phyloP scores from a whole-genome alignment of 2,888 invertebrate genomes.

The Drosophila paracracens region DNA sequence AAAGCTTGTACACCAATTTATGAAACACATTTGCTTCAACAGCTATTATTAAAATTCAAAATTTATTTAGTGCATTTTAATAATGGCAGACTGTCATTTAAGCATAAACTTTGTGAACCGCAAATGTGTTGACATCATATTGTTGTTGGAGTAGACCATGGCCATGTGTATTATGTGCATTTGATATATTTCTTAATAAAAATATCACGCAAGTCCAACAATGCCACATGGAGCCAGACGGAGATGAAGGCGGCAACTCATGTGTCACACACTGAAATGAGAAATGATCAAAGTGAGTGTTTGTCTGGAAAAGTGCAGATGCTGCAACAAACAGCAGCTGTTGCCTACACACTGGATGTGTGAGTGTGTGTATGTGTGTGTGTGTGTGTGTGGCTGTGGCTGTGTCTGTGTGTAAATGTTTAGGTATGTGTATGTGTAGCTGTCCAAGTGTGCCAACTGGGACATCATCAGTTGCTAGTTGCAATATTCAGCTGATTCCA shows the following conservation, averaged over 20 bases:
- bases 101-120: constrained; percentile 28
- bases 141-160: constrained; percentile 15
- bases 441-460: constrained; percentile 49
- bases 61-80: constrained; percentile 24
- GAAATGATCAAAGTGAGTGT: constrained; percentile 81
- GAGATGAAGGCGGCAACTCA: constrained; percentile 39
- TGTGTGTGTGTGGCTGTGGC: not conserved
- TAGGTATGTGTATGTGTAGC: constrained; percentile 15
- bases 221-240: constrained; percentile 37
- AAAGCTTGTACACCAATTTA: not conserved
- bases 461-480: constrained; percentile 73
- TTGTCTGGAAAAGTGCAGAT: constrained; percentile 70
- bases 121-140: constrained; percentile 33
- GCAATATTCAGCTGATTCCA: constrained; percentile 71
- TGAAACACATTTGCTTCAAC: not conserved
- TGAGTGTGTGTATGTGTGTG: constrained; percentile 14
- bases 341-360: constrained; percentile 16
- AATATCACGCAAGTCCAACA: constrained; percentile 68
- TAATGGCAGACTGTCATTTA: constrained; percentile 40
- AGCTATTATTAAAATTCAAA: not conserved
- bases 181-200: constrained; percentile 79
- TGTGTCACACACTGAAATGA: constrained; percentile 70
- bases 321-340: constrained; percentile 59
- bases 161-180: constrained; percentile 72
- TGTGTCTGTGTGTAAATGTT: not conserved